A percentile compares a stretch with the other conserved stretches of the same genome.
Conservation (phyloP, 2,797 vertebrate genomes). For the Phoebastria nigripes region DNA sequence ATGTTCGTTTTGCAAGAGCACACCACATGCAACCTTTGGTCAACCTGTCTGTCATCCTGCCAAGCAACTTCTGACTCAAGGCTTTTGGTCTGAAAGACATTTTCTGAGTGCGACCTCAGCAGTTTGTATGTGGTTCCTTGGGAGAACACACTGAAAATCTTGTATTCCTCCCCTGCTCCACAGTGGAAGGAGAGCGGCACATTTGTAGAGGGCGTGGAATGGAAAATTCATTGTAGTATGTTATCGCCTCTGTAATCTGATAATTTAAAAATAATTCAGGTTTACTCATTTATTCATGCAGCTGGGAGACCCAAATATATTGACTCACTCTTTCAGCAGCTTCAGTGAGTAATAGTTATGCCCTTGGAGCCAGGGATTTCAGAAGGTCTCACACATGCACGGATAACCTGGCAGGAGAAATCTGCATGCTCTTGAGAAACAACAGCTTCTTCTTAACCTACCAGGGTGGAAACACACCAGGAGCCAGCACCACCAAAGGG, state of each 20-base stretch:
- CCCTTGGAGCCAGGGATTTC: slow-evolving; percentile 1
- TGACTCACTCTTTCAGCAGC: slow-evolving; percentile 6
- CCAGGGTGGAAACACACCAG: not conserved
- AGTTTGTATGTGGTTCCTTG: not conserved
- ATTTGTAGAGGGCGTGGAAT: not conserved
- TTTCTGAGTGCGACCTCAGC: not conserved
- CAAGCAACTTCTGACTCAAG: not conserved
- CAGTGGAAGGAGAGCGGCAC: not conserved
- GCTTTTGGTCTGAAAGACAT: not conserved
- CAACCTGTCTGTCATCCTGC: slow-evolving; percentile 22
- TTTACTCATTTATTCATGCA: slow-evolving; percentile 31
- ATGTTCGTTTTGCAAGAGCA: not conserved
- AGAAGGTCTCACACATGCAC: not conserved
- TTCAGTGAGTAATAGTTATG: not conserved
- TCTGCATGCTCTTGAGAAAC: not conserved
- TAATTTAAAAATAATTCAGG: not conserved
- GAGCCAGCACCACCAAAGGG: not conserved
- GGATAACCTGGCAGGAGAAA: not conserved
- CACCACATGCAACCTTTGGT: not conserved
- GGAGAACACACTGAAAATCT: not conserved
- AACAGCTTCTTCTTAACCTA: not conserved
- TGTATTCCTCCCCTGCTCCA: not conserved
- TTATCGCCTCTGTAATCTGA: not conserved
- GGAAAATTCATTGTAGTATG: not conserved
- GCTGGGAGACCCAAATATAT: slow-evolving; percentile 6